Base-by-base conservation (phyloP, 1,140 invertebrate genomes). In the Orchesella cincta region DNA sequence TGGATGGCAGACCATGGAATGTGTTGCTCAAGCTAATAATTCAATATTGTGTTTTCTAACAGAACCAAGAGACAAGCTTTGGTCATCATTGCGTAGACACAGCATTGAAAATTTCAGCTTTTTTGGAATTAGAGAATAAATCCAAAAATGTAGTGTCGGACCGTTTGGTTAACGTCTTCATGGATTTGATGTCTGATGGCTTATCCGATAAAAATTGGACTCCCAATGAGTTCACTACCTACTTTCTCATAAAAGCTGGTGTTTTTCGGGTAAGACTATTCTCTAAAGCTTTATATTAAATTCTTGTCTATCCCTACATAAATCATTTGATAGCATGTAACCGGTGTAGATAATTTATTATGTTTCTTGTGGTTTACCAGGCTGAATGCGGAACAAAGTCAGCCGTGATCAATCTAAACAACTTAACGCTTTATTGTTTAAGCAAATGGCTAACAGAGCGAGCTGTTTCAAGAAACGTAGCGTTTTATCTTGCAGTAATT, bases 401-500 rank as follows among this genome's bases (percentile, higher is more conserved):
- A 5, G 3, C 14, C n/a, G 54, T 26, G 26, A 3, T 57, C 2
- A 67, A 33, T 12, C n/a, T 67, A 31, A 67, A 67, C n/a, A 8
- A 8, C 8, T 18, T 67, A 33, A 67, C 62, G 26, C 8, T 67
- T 5, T 67, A 67, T 31, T 67, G 26, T 16, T 5, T 67, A 5
- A 67, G 62, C n/a, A 67, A 67, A 67, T 67, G 62, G 62, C 26
- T 67, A 14, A 67, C 62, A 14, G 62, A 67, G n/a, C 26, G 62
- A 12, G 62, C 12, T 23, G 62, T 67, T 26, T 33, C 62, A 67
- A 29, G 62, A 33, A 67, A 67, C n/a, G 62, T 67, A 14, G 62
- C 62, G 2, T 67, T 67, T 67, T 67, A 67, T 29, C 62, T 67
- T 2, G 62, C 62, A 31, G 62, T 67, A 5, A 67, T 67, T 14